Conservation (phyloP, 1,140 invertebrate species). For the Caenorhabditis tropicalis region DNA sequence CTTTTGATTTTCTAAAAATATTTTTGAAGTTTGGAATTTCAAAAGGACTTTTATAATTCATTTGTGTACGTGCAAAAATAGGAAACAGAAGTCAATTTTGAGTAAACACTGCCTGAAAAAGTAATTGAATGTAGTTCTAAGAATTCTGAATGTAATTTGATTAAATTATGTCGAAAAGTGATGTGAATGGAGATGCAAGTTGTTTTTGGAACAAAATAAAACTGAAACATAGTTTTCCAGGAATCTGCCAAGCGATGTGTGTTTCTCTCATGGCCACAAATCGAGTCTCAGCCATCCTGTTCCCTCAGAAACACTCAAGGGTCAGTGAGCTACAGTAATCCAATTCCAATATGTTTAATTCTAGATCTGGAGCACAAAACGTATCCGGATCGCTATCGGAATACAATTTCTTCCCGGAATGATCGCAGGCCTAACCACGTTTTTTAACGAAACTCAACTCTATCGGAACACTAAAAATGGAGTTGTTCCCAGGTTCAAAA, state of each 20-base stretch:
- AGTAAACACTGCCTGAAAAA: neutral
- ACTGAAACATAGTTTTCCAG: neutral
- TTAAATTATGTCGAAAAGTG: neutral
- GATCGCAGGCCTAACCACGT: neutral
- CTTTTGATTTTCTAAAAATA: neutral
- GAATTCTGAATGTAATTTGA: neutral
- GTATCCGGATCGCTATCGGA: neutral
- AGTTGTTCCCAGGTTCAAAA: constrained; percentile 33
- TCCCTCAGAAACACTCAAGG: neutral
- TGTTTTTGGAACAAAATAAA: neutral
- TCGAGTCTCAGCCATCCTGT: constrained; percentile 34
- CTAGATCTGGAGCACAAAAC: neutral
- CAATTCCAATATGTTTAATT: neutral
- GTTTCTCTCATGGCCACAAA: constrained; percentile 39
- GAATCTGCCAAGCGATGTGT: constrained; percentile 46
- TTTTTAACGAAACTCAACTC: constrained; percentile 24
- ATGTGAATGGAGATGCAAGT: neutral
- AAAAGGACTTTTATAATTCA: too few species aligned
- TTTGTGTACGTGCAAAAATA: neutral
- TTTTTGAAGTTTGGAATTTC: neutral
- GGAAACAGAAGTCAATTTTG: neutral
- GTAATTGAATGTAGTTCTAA: neutral
- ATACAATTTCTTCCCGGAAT: constrained; percentile 23
- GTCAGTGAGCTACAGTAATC: neutral
- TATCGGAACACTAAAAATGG: neutral